A percentile compares a stretch with the other conserved stretches of the same genome.
Conservation (phyloP, 2,888 invertebrate species). For the Nomada ferruginata region DNA sequence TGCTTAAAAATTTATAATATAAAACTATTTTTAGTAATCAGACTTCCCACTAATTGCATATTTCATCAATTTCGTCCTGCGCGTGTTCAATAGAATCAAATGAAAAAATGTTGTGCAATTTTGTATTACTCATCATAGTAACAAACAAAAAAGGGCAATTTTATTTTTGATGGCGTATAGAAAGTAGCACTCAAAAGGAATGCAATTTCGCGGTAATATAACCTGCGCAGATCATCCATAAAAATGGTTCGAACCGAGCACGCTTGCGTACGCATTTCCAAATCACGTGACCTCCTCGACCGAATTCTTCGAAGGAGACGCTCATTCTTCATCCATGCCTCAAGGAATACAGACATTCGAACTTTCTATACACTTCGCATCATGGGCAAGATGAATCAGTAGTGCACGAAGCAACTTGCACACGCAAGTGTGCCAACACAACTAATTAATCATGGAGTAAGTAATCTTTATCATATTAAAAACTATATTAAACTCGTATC, state of each 20-base stretch:
- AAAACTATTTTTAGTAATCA: neutral
- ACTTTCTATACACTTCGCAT: constrained; percentile 85
- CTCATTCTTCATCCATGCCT: constrained; percentile 82
- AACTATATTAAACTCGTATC: neutral
- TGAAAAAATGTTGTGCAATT: too few relatives aligned
- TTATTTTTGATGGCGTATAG: too few relatives aligned
- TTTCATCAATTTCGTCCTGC: neutral
- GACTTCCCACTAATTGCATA: neutral
- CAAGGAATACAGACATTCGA: constrained; percentile 77
- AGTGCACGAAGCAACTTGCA: constrained; percentile 88
- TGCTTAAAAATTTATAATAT: neutral
- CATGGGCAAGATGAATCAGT: constrained; percentile 90
- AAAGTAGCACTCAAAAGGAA: constrained; percentile 1
- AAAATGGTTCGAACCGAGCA: constrained; percentile 46
- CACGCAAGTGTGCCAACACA: constrained; percentile 90
- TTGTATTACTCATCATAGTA: neutral
- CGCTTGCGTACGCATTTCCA: constrained; percentile 49
- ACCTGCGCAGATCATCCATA: constrained; percentile 48
- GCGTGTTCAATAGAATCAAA: too few relatives aligned
- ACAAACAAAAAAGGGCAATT: neutral
- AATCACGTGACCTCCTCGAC: constrained; percentile 70
- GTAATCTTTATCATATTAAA: constrained; percentile 82
- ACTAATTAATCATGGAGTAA: constrained; percentile 89
- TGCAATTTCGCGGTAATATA: neutral
- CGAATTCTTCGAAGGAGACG: constrained; percentile 50